A percentile compares a stretch with the other conserved stretches of the same genome.
These are phyloP conservation scores for Notothenia coriiceps DNA, from an alignment of 2,113 vertebrate species.

Conservation along the genomic window DNA sequence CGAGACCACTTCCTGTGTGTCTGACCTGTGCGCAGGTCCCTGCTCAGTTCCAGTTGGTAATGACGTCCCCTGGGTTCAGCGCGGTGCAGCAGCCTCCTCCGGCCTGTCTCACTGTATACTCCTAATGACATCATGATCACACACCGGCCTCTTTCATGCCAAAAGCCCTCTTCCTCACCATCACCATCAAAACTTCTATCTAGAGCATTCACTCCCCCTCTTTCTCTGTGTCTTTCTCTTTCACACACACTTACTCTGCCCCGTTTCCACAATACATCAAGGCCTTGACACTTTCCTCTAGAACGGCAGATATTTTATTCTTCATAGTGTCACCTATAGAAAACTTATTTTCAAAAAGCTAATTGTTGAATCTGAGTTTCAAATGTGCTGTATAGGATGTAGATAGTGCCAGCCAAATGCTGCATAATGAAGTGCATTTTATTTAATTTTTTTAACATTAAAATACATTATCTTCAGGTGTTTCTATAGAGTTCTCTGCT, in stretches of 20 bases:
- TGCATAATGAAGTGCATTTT: not conserved
- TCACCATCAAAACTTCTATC: constrained; percentile 64
- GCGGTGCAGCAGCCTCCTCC: constrained; percentile 69
- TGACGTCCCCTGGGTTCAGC: constrained; percentile 80
- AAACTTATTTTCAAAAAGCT: constrained; percentile 16
- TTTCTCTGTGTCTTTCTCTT: not conserved
- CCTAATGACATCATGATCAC: constrained; percentile 85
- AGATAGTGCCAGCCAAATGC: constrained; percentile 4
- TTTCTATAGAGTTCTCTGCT: not conserved
- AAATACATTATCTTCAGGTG: not conserved
- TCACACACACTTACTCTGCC: constrained; percentile 10
- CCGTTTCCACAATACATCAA: constrained; percentile 41
- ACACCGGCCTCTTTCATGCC: constrained; percentile 75
- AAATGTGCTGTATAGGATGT: constrained; percentile 12
- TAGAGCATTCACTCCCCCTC: constrained; percentile 22
- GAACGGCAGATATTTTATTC: constrained; percentile 14
- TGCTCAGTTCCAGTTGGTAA: constrained; percentile 79
- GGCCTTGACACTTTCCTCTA: constrained; percentile 39
- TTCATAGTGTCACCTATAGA: constrained; percentile 13
- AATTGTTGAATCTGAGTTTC: constrained; percentile 10
- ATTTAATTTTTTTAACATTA: not conserved
- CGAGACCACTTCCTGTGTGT: constrained; percentile 66
- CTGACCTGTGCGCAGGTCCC: constrained; percentile 77
- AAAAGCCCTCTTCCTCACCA: constrained; percentile 74
- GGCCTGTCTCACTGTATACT: constrained; percentile 79